Evolutionary conservation across 2,888 invertebrate species (phyloP).

Genomic region (Drosophila setosimentum): DNA sequence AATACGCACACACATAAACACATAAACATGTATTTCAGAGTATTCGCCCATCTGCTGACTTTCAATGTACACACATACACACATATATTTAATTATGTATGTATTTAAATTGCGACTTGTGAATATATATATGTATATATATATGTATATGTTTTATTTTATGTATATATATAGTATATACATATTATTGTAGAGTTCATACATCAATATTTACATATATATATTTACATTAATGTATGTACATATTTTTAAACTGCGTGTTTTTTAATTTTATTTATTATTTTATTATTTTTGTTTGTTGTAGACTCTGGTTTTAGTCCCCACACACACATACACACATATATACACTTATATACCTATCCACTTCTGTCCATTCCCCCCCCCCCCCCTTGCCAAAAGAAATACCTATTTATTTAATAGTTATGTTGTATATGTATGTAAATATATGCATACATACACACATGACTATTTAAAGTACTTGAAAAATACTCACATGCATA

Average conservation of each 20-base stretch:
- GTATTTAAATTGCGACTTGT: background rate
- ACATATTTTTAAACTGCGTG: background rate
- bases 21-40: background rate
- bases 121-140: background rate
- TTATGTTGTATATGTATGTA: background rate
- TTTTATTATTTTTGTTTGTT: background rate
- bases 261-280: background rate
- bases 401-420: background rate
- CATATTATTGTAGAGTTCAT: background rate
- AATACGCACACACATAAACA: background rate
- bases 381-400: background rate
- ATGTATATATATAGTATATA: background rate
- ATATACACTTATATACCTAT: background rate
- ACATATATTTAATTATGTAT: background rate
- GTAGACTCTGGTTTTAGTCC: background rate
- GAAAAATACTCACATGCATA: constrained; percentile 3
- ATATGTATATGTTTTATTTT: no score
- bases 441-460: background rate
- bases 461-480: background rate
- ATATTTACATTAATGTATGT: background rate
- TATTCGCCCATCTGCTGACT: background rate
- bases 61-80: background rate
- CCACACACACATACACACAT: background rate
- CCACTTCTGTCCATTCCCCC: background rate
- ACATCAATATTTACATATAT: constrained; percentile 1